Percentiles rank a stretch among this genome's conserved stretches.
phyloP scores from a whole-genome alignment of 2,888 invertebrate genomes.

The Rhingia campestris region DNA sequence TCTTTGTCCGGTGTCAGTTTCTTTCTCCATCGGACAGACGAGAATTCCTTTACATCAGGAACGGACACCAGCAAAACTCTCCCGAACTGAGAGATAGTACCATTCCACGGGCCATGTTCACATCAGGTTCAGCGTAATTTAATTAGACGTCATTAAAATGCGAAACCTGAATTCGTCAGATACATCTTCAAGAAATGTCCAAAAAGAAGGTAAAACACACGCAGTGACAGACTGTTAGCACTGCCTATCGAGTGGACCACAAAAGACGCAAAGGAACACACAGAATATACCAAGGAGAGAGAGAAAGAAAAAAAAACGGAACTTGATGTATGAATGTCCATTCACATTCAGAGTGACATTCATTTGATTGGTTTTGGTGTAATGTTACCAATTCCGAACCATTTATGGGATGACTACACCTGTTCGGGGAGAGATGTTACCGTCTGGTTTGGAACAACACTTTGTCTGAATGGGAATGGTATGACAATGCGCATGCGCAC shows the following conservation, averaged over 20 bases:
- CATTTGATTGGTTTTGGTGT: conserved; percentile 74
- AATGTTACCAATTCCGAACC: conserved; percentile 70
- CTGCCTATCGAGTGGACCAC: conserved; percentile 37
- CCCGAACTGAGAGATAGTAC: conserved; percentile 25
- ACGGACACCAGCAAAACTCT: background rate
- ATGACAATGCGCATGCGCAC: conserved; percentile 40
- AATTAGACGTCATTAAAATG: conserved; percentile 74
- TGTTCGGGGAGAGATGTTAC: conserved; percentile 43
- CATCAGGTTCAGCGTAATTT: conserved; percentile 66
- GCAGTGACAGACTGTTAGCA: conserved; percentile 58
- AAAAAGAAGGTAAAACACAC: conserved; percentile 37
- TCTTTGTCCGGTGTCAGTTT: conserved; percentile 63
- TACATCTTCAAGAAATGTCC: conserved; percentile 14
- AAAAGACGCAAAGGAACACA: conserved; percentile 14
- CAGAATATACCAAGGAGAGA: too few relatives aligned
- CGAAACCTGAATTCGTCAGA: conserved; percentile 69
- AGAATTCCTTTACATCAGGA: conserved; percentile 12
- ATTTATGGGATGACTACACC: conserved; percentile 71
- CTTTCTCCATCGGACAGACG: conserved; percentile 5
- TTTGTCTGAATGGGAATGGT: conserved; percentile 15
- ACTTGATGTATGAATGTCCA: conserved; percentile 34
- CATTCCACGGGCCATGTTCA: conserved; percentile 33
- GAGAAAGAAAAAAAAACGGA: conserved; percentile 17
- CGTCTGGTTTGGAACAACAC: conserved; percentile 14
- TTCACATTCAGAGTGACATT: conserved; percentile 59